These are phyloP conservation scores for Psettodes erumei DNA, from an alignment of 2,113 vertebrate species.

Conservation along the genomic window DNA sequence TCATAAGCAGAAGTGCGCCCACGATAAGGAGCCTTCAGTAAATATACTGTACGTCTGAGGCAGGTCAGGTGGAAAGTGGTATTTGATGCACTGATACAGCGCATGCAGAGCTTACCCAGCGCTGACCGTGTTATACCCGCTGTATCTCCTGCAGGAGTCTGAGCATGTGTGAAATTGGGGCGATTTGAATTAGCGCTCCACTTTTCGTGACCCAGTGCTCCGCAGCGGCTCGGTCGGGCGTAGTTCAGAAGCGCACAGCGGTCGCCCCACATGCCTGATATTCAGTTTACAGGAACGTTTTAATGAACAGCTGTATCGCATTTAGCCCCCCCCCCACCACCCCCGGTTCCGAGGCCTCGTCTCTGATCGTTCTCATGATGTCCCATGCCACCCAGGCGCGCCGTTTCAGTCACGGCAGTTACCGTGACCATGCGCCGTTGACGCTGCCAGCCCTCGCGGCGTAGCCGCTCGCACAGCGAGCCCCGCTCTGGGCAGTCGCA, in stretches of 20 bases:
- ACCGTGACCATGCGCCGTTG: not conserved
- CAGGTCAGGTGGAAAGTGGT: not conserved
- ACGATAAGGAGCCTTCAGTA: no score
- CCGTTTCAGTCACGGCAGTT: slow-evolving; percentile 11
- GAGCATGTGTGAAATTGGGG: no score
- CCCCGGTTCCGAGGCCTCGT: no score
- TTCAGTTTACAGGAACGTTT: not conserved
- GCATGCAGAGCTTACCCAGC: no score
- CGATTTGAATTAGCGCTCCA: not conserved
- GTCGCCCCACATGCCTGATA: not conserved
- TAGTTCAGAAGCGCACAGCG: not conserved
- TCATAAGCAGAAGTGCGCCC: no score
- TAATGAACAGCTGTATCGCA: not conserved
- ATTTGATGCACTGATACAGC: not conserved
- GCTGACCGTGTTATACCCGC: no score
- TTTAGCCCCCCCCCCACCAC: not conserved
- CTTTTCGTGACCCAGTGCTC: no score
- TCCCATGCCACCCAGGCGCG: not conserved
- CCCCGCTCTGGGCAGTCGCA: slow-evolving; percentile 3
- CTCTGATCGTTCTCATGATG: slow-evolving; percentile 4
- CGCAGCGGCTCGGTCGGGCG: no score
- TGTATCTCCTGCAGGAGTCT: no score
- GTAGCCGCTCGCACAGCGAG: slow-evolving; percentile 16
- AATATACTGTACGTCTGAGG: no score
- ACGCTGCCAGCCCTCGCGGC: slow-evolving; percentile 8